Base-by-base conservation (phyloP, 1,140 invertebrate genomes). In the Zaprionus vittiger region DNA sequence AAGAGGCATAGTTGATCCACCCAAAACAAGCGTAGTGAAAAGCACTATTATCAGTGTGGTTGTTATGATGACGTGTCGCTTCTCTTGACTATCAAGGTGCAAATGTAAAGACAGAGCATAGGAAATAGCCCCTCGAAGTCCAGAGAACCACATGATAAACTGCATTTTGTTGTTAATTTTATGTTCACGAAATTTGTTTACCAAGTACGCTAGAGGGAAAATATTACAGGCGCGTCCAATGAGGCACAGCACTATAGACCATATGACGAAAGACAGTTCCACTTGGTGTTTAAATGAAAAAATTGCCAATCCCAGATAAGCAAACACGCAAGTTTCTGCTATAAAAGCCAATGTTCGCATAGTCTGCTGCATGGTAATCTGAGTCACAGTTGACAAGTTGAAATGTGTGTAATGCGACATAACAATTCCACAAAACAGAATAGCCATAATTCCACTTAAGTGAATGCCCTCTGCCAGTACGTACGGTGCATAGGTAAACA, bases 401-500 rank as follows among this genome's bases (percentile, higher is more conserved):
- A 98, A 98, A 94, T 99, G 99, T 17, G 99, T 99, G 90, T 99
- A 99, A 93, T 99, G 99, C 1, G 98, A 99, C 99, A 99, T 99
- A 0, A 99, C 98, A 91, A 99, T 98, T 3, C 99, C 99, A 94
- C 98, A 99, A 92, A 99, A 99, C 71, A 99, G 94, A 85, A 99
- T 99, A 15, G 99, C 98, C 99, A 99, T 99, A 49, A 99, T 99
- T 70, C 98, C 98, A 97, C 94, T 76, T 94, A 94, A 44, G 44
- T 93, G 92, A 61, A 93, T 92, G 44, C 99, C 98, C 94, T 99
- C 99, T 52, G 99, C 99, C 44, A 99, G 93, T 14, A 98, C 98
- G 94, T 99, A 99, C 0, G 99, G 99, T 6, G 98, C 97, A 94
- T 99, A 99, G 15, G 98, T 99, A 91, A 99, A 99, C 14, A 99